Evolutionary conservation across 2,797 vertebrate genomes (phyloP).

Genomic region (Chrosomus eos): DNA sequence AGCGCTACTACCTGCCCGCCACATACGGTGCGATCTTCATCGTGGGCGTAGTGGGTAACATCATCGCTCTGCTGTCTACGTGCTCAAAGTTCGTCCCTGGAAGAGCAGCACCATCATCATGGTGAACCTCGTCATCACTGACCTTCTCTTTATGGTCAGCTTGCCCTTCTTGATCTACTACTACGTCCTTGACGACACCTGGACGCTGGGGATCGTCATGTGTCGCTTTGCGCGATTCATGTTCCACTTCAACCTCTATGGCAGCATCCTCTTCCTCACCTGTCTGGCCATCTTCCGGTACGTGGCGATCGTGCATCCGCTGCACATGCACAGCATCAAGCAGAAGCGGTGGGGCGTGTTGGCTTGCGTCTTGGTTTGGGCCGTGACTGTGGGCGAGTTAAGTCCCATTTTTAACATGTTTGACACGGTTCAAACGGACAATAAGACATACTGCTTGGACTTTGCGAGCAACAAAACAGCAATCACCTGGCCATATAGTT

Average conservation of each 20-base stretch:
- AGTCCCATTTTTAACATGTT: slow-evolving; percentile 63
- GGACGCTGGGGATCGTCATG: slow-evolving; percentile 82
- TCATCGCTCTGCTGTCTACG: slow-evolving; percentile 77
- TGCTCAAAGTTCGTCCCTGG: slow-evolving; percentile 86
- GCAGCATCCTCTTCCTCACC: slow-evolving; percentile 86
- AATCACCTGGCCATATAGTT: slow-evolving; percentile 49
- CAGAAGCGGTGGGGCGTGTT: slow-evolving; percentile 76
- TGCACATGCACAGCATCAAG: slow-evolving; percentile 73
- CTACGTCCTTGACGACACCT: slow-evolving; percentile 70
- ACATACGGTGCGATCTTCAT: slow-evolving; percentile 82
- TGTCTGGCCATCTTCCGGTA: slow-evolving; percentile 85
- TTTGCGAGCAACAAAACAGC: slow-evolving; percentile 63
- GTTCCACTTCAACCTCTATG: slow-evolving; percentile 86
- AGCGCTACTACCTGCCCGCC: slow-evolving; percentile 65
- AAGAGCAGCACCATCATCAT: slow-evolving; percentile 85
- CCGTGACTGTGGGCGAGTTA: slow-evolving; percentile 58
- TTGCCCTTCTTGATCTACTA: slow-evolving; percentile 86
- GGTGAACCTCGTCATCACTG: slow-evolving; percentile 84
- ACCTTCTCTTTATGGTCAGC: slow-evolving; percentile 81
- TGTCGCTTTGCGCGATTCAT: slow-evolving; percentile 83
- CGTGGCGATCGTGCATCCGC: slow-evolving; percentile 76
- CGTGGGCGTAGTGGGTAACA: slow-evolving; percentile 83
- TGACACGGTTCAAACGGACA: background rate
- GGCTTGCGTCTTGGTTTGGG: slow-evolving; percentile 75
- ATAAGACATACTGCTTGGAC: slow-evolving; percentile 68